Evolutionary conservation across 2,888 invertebrate species (phyloP).

Genomic region (Leptodirus hochenwartii): DNA sequence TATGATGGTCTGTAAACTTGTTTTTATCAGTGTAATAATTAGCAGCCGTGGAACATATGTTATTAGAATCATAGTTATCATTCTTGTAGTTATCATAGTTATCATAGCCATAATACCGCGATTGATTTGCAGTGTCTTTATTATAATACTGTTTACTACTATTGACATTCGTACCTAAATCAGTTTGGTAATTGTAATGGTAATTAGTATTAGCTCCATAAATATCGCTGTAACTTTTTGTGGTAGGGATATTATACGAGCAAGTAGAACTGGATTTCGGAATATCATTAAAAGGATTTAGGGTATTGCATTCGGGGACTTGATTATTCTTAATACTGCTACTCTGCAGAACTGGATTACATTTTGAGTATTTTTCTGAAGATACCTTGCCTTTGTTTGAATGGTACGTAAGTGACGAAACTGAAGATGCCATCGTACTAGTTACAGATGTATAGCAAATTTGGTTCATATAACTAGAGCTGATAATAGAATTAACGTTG

Average conservation of each 20-base stretch:
- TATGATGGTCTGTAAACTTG: too few relatives aligned
- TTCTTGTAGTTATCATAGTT: conserved; percentile 7
- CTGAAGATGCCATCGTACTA: too few relatives aligned
- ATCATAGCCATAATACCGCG: too few relatives aligned
- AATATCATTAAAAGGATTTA: conserved; percentile 20
- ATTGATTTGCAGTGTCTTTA: conserved; percentile 7
- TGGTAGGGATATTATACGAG: conserved; percentile 10
- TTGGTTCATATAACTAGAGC: too few relatives aligned
- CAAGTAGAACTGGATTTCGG: conserved; percentile 13
- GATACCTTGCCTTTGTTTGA: too few relatives aligned
- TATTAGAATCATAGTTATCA: neutral
- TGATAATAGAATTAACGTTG: too few relatives aligned
- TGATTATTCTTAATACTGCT: conserved; percentile 4
- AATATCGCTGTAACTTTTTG: conserved; percentile 18
- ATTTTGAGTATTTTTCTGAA: conserved; percentile 1
- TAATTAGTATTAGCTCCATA: conserved; percentile 21
- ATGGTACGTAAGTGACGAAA: too few relatives aligned
- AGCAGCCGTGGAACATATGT: conserved; percentile 1
- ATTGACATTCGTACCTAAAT: conserved; percentile 9
- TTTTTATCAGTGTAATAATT: conserved; percentile 7
- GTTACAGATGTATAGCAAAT: too few relatives aligned
- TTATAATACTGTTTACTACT: neutral
- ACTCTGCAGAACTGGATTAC: too few relatives aligned
- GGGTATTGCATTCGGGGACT: conserved; percentile 17
- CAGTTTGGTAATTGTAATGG: conserved; percentile 18